Base-by-base conservation (phyloP, 2,113 vertebrate species). In the Gobius niger region DNA sequence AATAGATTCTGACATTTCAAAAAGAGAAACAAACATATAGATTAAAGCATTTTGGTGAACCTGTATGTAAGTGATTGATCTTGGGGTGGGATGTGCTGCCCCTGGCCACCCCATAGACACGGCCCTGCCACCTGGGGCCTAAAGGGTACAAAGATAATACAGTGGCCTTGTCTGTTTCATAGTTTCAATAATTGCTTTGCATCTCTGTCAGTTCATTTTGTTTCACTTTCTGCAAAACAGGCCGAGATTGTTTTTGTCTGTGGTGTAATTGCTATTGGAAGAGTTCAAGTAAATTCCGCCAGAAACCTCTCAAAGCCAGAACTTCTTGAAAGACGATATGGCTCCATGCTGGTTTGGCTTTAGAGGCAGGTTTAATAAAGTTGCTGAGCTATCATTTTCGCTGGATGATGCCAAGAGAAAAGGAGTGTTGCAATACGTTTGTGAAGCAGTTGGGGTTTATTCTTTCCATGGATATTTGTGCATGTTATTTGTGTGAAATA, bases 341-440 rank as follows among this genome's bases (percentile, higher is more conserved):
- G 51, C 74, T 82, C 52, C 72, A 47, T 11, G 81, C 72, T 76
- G 72, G 24, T 81, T 68, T 78, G 79, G 77, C 83, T 57, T 60
- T 65, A 53, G 69, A 40, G 12, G 47, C 60, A 10, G 70, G 73
- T 63, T 73, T 56, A 75, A 81, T 86, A 67, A 78, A 89, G 79
- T 51, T 72, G 80, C 85, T 84, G 78, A 85, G 71, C 65, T 73
- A 87, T 84, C 73, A 57, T 79, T 85, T 87, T 85, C 44, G 65
- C 14, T 65, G 72, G 66, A 63, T 63, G 75, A 81, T 70, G 47
- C 64, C 66, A 78, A 83, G 72, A 80, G 49, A 44, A 61, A 75
- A 59, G 49, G 63, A 62, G 73, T 68, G 73, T 67, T 81, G 81
- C 9, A 72, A 75, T 73, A 81, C 77, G 84, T 54, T 81, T 84